Conservation (phyloP, 2,888 invertebrate genomes). For the Cantharis nigra region DNA sequence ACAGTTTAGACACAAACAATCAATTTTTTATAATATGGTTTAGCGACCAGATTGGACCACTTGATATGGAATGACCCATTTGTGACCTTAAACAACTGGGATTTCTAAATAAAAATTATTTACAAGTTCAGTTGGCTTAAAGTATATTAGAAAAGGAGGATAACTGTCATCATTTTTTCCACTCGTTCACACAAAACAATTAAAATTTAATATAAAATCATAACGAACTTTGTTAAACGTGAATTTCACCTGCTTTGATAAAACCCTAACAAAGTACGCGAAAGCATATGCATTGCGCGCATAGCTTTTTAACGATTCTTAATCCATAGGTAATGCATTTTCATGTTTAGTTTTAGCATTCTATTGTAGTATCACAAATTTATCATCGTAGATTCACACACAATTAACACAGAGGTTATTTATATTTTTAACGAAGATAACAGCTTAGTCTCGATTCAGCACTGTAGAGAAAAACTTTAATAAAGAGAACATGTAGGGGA, state of each 20-base stretch:
- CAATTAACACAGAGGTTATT: conserved; percentile 49
- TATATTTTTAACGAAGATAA: conserved; percentile 50
- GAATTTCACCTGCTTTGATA: conserved; percentile 55
- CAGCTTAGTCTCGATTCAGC: conserved; percentile 51
- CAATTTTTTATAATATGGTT: too few relatives aligned
- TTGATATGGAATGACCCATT: too few relatives aligned
- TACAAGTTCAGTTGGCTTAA: background rate
- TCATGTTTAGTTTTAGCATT: conserved; percentile 32
- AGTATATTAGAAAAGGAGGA: background rate
- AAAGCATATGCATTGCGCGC: conserved; percentile 58
- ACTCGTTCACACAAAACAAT: conserved; percentile 14
- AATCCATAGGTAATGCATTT: conserved; percentile 39
- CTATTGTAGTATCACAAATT: conserved; percentile 44
- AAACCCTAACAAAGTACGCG: conserved; percentile 54
- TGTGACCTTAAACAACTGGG: background rate
- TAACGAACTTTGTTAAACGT: conserved; percentile 47
- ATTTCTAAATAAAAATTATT: background rate
- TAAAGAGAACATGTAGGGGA: conserved; percentile 40
- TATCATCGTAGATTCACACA: conserved; percentile 49
- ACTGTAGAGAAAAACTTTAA: conserved; percentile 54
- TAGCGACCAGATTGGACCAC: too few relatives aligned
- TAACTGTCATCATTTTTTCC: background rate
- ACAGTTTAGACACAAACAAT: too few relatives aligned
- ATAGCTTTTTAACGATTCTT: conserved; percentile 51
- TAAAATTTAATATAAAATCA: conserved; percentile 23